A percentile compares a stretch with the other conserved stretches of the same genome.
Conservation (phyloP, 1,140 invertebrate genomes). For the Harpegnathos saltator region DNA sequence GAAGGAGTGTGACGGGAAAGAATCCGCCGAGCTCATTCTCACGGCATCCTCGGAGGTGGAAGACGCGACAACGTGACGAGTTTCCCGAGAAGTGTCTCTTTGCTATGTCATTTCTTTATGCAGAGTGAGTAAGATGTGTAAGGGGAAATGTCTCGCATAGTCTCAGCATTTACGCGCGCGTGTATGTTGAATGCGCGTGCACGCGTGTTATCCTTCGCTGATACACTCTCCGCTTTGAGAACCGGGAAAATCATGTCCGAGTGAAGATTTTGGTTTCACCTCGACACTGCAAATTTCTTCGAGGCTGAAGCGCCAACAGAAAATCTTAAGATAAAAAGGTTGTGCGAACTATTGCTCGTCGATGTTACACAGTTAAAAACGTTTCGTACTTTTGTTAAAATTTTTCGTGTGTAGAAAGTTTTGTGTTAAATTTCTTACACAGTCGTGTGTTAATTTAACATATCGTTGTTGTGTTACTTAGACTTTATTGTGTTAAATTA, state of each 20-base stretch:
- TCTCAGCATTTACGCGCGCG: not conserved
- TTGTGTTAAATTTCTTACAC: no score
- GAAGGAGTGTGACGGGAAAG: conserved; percentile 22
- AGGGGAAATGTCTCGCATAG: conserved; percentile 25
- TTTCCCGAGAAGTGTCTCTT: conserved; percentile 42
- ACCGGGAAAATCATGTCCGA: not conserved
- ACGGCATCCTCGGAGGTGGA: conserved; percentile 8
- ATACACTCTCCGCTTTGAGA: conserved; percentile 9
- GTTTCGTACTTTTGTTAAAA: no score
- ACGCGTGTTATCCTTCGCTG: not conserved
- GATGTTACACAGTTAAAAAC: no score
- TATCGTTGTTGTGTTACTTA: no score
- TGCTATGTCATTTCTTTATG: conserved; percentile 47
- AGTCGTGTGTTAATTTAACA: no score
- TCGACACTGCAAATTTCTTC: no score
- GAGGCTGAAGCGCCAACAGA: no score
- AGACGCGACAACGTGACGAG: not conserved
- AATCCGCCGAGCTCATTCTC: conserved; percentile 8
- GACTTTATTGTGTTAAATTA: no score
- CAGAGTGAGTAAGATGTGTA: not conserved
- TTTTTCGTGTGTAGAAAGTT: no score
- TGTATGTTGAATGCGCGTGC: not conserved
- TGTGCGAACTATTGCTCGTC: no score
- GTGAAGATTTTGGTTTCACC: no score
- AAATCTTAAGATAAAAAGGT: no score